Evolutionary conservation across 2,113 vertebrate species (phyloP).

Genomic region (Neopipo cinnamomea): DNA sequence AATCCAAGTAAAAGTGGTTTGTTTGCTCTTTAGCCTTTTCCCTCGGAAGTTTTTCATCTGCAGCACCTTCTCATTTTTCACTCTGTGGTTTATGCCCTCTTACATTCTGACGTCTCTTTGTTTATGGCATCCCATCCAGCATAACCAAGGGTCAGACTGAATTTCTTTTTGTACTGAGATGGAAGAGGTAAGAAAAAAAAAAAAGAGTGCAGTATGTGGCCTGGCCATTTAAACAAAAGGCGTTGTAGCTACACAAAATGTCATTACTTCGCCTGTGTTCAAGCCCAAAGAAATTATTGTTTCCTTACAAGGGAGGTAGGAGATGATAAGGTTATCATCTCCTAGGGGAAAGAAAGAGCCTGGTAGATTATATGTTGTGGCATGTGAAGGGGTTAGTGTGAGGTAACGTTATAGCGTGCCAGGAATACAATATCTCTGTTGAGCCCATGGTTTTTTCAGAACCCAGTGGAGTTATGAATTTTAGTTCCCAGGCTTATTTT

Average conservation of each 20-base stretch:
- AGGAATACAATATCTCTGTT: neutral
- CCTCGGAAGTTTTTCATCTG: neutral
- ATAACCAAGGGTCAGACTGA: neutral
- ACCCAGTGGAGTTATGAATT: slow-evolving; percentile 27
- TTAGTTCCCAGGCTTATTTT: slow-evolving; percentile 20
- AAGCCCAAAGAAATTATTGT: neutral
- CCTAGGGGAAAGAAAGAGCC: neutral
- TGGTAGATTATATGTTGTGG: neutral
- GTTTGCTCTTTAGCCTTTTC: neutral
- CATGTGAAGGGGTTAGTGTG: neutral
- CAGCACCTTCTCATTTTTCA: neutral
- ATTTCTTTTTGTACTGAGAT: neutral
- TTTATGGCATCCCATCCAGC: neutral
- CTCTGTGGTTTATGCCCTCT: neutral
- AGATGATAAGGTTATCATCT: slow-evolving; percentile 18
- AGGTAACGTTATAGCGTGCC: neutral
- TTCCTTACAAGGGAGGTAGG: neutral
- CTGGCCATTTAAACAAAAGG: neutral
- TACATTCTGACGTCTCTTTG: neutral
- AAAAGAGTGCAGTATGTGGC: neutral
- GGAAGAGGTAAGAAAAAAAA: neutral
- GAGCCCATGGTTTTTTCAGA: neutral
- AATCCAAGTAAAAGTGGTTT: neutral
- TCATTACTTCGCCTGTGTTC: neutral
- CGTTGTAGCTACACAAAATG: neutral